phyloP scores from a whole-genome alignment of 2,797 vertebrate genomes.

The Eospalax fontanierii region DNA sequence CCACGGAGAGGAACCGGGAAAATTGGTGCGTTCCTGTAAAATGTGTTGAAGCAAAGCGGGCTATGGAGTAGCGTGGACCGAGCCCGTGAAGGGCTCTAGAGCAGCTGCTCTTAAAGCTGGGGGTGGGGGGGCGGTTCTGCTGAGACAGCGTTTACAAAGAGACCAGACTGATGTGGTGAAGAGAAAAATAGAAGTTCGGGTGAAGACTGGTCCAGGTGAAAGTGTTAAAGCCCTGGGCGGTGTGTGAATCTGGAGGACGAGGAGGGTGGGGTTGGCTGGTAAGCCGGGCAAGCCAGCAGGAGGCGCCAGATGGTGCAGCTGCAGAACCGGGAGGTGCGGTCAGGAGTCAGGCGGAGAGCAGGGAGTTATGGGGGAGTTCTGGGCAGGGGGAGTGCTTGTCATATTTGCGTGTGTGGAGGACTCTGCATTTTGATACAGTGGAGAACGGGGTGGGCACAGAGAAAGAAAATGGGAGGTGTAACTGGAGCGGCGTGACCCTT shows the following conservation, averaged over 20 bases:
- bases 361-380: too few species aligned
- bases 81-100: accelerated
- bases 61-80: background rate
- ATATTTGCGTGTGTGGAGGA: background rate
- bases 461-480: background rate
- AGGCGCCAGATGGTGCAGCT: background rate
- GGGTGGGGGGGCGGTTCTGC: background rate
- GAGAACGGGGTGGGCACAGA: background rate
- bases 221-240: background rate
- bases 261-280: background rate
- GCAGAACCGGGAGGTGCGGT: too few species aligned
- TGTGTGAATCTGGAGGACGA: background rate
- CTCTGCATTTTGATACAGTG: background rate
- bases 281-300: background rate
- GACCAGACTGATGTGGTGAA: background rate
- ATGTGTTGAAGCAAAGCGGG: background rate
- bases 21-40: background rate
- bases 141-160: background rate
- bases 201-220: background rate
- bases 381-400: too few species aligned
- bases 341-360: too few species aligned
- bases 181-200: background rate
- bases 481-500: background rate
- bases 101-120: background rate
- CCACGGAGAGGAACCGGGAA: too few species aligned